phyloP scores from a whole-genome alignment of 1,140 invertebrate species.

The Cyrtorhinus lividipennis region DNA sequence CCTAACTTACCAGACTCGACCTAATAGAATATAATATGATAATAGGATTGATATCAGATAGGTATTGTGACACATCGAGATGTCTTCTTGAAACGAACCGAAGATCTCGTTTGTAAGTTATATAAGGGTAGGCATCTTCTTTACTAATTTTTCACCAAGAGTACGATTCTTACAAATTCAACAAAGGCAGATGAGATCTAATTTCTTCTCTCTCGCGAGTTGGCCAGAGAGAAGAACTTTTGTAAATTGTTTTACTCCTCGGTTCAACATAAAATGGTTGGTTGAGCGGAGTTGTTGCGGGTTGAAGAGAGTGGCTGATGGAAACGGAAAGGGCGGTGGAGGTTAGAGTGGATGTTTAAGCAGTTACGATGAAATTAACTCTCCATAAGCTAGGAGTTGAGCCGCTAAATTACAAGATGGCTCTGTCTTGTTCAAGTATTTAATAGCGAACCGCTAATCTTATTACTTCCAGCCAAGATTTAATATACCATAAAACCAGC shows the following conservation, averaged over 20 bases:
- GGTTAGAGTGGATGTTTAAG: background rate
- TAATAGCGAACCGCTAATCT: constrained; percentile 6
- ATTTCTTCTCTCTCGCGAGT: too few species aligned
- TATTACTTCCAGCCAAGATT: constrained; percentile 1
- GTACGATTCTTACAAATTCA: too few species aligned
- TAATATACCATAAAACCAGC: constrained; percentile 2
- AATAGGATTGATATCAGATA: too few species aligned
- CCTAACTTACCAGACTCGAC: too few species aligned
- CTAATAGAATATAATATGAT: too few species aligned
- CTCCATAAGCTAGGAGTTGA: constrained; percentile 1
- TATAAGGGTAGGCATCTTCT: too few species aligned
- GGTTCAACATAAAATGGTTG: background rate
- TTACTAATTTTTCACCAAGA: too few species aligned
- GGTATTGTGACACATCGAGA: too few species aligned
- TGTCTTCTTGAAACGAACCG: too few species aligned
- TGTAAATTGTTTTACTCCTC: background rate
- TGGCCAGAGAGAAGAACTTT: background rate
- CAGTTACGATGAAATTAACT: constrained; percentile 6
- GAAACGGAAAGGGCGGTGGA: background rate
- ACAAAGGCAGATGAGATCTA: too few species aligned
- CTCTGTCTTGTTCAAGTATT: background rate
- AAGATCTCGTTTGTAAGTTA: too few species aligned
- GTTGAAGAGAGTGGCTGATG: too few species aligned
- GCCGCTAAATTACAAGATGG: constrained; percentile 6
- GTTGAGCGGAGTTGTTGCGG: background rate